A percentile compares a stretch with the other conserved stretches of the same genome.
Evolutionary conservation across 2,113 vertebrate species (phyloP).

Genomic region (Thalassoma bifasciatum): DNA sequence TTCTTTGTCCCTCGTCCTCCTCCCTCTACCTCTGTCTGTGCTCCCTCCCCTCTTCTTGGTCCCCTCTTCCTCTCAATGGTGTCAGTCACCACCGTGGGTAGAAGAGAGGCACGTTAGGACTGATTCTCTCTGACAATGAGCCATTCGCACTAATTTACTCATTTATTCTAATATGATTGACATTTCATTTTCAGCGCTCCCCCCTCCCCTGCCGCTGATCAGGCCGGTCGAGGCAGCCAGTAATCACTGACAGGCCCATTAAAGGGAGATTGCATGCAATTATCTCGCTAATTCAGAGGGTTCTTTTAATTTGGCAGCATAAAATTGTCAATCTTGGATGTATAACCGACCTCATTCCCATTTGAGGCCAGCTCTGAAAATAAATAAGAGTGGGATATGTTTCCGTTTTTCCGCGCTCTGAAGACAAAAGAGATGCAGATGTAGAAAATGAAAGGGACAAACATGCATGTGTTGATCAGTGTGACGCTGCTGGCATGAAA

Average conservation of each 20-base stretch:
- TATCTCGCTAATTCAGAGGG: conserved; percentile 93
- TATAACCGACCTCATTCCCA: conserved; percentile 73
- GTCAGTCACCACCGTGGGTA: conserved; percentile 55
- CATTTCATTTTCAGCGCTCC: conserved; percentile 83
- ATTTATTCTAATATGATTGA: conserved; percentile 93
- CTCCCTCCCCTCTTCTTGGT: conserved; percentile 35
- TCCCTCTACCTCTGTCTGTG: conserved; percentile 25
- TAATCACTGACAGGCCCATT: conserved; percentile 87
- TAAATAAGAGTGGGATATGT: conserved; percentile 60
- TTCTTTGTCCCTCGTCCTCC: conserved; percentile 53
- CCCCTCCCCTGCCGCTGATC: conserved; percentile 66
- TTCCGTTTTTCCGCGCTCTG: conserved; percentile 7
- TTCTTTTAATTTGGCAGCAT: conserved; percentile 93
- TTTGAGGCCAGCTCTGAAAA: conserved; percentile 70
- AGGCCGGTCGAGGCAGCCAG: conserved; percentile 66
- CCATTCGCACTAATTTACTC: conserved; percentile 93
- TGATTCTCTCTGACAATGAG: conserved; percentile 94
- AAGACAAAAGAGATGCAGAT: conserved; percentile 54
- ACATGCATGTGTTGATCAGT: background rate
- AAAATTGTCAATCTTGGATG: conserved; percentile 88
- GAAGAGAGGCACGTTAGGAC: conserved; percentile 81
- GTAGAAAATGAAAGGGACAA: conserved; percentile 9
- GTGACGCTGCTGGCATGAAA: too few species aligned
- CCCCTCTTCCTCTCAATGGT: conserved; percentile 37
- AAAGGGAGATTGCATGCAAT: conserved; percentile 90